Percentiles rank a stretch among this genome's conserved stretches.
Evolutionary conservation across 1,140 invertebrate genomes (phyloP).

Genomic region (Orius insidiosus): DNA sequence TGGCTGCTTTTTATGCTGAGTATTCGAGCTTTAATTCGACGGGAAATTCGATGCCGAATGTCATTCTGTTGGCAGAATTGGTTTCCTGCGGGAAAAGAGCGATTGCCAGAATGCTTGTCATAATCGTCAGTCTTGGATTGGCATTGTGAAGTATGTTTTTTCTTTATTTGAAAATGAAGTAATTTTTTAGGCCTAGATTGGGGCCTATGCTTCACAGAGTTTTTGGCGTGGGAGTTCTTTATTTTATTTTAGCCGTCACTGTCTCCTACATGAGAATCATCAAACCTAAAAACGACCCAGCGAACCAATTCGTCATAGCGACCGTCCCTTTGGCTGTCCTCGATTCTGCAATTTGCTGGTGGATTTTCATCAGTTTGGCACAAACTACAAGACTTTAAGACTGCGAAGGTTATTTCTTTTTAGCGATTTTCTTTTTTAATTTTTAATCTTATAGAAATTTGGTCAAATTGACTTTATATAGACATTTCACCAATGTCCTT

Average conservation of each 20-base stretch:
- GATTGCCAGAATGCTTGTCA: conserved; percentile 77
- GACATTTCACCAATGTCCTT: conserved; percentile 84
- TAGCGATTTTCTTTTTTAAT: conserved; percentile 11
- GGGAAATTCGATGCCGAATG: conserved; percentile 41
- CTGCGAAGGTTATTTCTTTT: conserved; percentile 37
- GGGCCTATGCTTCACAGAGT: conserved; percentile 73
- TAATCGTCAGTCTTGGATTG: conserved; percentile 85
- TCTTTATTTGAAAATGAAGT: neutral
- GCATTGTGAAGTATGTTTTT: conserved; percentile 78
- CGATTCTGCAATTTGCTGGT: conserved; percentile 55
- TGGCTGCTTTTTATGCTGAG: conserved; percentile 79
- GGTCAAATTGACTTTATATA: conserved; percentile 77
- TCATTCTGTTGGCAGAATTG: conserved; percentile 67
- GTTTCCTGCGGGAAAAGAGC: conserved; percentile 77
- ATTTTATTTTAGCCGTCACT: conserved; percentile 63
- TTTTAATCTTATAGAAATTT: conserved; percentile 51
- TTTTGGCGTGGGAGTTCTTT: conserved; percentile 60
- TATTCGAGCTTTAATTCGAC: conserved; percentile 63
- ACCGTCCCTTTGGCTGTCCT: conserved; percentile 53
- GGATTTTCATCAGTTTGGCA: conserved; percentile 79
- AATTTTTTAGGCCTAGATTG: conserved; percentile 48
- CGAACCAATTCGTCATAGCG: conserved; percentile 48
- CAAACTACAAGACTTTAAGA: conserved; percentile 75
- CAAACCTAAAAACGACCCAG: conserved; percentile 43
- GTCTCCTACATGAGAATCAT: conserved; percentile 66